A percentile compares a stretch with the other conserved stretches of the same genome.
phyloP scores from a whole-genome alignment of 35 echinoderm and acorn worm species.

The Ophioderma brevispina region DNA sequence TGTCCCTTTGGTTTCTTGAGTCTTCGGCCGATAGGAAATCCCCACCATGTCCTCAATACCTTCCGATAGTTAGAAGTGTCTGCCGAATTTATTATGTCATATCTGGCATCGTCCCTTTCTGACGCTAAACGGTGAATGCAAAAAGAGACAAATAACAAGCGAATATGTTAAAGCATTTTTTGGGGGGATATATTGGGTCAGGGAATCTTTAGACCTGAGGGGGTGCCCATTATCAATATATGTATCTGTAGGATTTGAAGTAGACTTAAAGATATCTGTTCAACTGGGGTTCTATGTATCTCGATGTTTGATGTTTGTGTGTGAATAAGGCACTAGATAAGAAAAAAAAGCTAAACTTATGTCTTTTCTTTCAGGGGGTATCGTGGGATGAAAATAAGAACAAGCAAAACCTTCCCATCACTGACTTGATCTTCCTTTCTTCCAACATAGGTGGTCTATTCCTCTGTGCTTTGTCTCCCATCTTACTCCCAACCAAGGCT shows the following conservation, averaged over 20 bases:
- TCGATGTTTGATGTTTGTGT: no score
- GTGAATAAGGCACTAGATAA: background rate
- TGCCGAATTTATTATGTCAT: slow-evolving; percentile 99
- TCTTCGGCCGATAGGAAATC: slow-evolving; percentile 97
- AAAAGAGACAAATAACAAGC: no score
- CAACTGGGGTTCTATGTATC: no score
- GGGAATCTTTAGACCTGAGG: no score
- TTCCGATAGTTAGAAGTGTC: slow-evolving; percentile 84
- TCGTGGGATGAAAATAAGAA: background rate
- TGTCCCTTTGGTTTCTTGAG: slow-evolving; percentile 88
- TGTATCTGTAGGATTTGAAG: no score
- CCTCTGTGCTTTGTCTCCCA: slow-evolving; percentile 89
- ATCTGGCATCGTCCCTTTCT: slow-evolving; percentile 93
- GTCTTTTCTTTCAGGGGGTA: background rate
- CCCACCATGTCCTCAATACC: slow-evolving; percentile 98
- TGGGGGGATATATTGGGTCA: no score
- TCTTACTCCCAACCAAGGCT: slow-evolving; percentile 59
- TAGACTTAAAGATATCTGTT: no score
- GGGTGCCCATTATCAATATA: no score
- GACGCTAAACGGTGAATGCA: no score
- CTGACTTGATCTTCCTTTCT: slow-evolving; percentile 83
- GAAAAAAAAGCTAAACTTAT: background rate
- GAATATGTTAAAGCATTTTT: no score
- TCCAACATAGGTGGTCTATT: slow-evolving; percentile 83
- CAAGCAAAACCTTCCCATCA: background rate